Evolutionary conservation across 2,113 vertebrate genomes (phyloP).

Genomic region (Leptosomus discolor): DNA sequence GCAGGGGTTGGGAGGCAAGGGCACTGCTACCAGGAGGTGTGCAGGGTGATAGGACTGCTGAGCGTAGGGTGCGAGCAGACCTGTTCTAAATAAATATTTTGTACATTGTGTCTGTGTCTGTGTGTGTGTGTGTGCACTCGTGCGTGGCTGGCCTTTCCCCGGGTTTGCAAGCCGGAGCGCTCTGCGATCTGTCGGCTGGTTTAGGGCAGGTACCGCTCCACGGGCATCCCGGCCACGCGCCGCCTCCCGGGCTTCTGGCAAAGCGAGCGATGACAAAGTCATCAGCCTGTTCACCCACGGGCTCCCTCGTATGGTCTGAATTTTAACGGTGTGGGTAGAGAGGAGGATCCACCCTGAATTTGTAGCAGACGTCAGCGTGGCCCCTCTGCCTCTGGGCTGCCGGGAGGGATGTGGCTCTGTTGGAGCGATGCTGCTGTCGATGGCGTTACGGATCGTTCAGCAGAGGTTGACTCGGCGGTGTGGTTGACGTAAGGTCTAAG

Average conservation of each 20-base stretch:
- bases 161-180: neutral
- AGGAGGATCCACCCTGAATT: neutral
- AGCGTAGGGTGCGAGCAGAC: neutral
- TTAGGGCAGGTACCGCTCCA: neutral
- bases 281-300: accelerated
- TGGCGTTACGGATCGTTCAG: accelerated
- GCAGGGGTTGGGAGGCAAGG: neutral
- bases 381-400: neutral
- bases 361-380: accelerated
- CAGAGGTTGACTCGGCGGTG: neutral
- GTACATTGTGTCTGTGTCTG: neutral
- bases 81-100: constrained; percentile 69
- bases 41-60: neutral
- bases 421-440: accelerated
- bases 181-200: accelerated
- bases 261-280: accelerated
- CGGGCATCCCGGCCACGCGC: accelerated
- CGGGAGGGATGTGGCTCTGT: neutral
- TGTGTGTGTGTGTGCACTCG: neutral
- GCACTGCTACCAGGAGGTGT: neutral
- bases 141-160: neutral
- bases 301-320: accelerated
- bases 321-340: neutral
- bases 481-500: neutral
- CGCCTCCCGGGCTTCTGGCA: neutral